Base-by-base conservation (phyloP, 2,113 vertebrate genomes). In the Grammomys surdaster region DNA sequence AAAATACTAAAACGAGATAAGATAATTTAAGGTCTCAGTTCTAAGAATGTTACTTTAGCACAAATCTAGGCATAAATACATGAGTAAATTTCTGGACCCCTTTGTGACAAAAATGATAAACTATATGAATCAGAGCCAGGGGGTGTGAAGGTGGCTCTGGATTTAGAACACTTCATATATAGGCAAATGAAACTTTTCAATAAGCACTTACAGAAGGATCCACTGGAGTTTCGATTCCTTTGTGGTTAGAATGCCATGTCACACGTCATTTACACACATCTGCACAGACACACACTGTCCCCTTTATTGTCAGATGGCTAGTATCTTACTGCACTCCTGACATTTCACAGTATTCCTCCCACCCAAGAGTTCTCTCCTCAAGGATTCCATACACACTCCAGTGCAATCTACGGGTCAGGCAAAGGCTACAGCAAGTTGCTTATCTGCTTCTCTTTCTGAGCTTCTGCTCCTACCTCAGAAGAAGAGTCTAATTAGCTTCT, bases 131-230 rank as follows among this genome's bases (percentile, higher is more conserved):
- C 36, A 91, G 28, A 94, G 33, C 51, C 43, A 46, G 0, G 0
- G 48, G 2, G 48, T n/a, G 43, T 10, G 40, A 36, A 60, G 40
- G 95, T 56, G 6, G 26, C 56, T 91, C 19, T 78, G 92, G 36
- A 20, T 54, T 95, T 60, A 91, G 92, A 2, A 67, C 10, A 75
- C 5, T 78, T 93, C 77, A 97, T 54, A 86, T 67, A 95, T 4
- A 26, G 46, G 58, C 2, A 90, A 85, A 93, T 9, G 9, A 54
- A 46, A 73, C 9, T n/a, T 86, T 80, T 80, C 85, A 93, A 46
- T 54, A 91, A 78, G 7, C 7, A 88, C 48, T 67, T 81, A 69
- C 1, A 91, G 31, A 24, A 63, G 0, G 12, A 88, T 31, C 12
- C 40, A 69, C 0, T 65, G 40, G 54, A 33, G 5, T 46, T 60